Conservation (phyloP, 2,797 vertebrate genomes). For the Vultur gryphus region DNA sequence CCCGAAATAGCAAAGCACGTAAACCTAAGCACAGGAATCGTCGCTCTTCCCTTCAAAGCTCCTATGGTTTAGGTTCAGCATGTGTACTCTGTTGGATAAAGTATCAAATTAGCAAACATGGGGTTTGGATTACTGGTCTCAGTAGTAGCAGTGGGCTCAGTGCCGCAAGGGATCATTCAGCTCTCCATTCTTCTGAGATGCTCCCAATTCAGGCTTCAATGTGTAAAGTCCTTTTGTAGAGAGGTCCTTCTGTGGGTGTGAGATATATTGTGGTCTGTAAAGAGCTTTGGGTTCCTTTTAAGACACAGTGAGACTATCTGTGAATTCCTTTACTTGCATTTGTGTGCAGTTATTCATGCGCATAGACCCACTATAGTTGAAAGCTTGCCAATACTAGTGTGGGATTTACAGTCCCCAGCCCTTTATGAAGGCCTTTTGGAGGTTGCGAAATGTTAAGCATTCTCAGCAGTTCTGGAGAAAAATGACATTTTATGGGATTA, state of each 20-base stretch:
- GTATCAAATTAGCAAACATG: neutral
- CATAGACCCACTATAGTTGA: neutral
- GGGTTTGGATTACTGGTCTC: neutral
- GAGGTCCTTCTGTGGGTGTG: neutral
- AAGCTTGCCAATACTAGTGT: neutral
- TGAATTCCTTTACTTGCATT: neutral
- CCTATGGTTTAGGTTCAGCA: neutral
- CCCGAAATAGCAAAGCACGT: neutral
- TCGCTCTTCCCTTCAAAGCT: neutral
- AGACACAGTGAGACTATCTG: neutral
- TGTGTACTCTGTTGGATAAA: neutral
- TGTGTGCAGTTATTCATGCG: accelerated
- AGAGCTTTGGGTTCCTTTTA: neutral
- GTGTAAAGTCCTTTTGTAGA: neutral
- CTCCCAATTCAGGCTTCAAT: neutral
- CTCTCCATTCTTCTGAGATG: neutral
- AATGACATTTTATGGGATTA: neutral
- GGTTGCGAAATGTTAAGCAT: neutral
- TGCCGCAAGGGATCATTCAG: neutral
- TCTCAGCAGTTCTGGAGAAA: neutral
- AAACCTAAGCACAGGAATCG: neutral
- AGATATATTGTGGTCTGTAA: neutral
- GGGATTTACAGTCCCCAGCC: neutral
- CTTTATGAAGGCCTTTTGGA: neutral
- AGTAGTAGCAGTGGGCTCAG: neutral